These are phyloP conservation scores for Talpa occidentalis DNA, from an alignment of 2,113 vertebrate genomes.

Conservation along the genomic window DNA sequence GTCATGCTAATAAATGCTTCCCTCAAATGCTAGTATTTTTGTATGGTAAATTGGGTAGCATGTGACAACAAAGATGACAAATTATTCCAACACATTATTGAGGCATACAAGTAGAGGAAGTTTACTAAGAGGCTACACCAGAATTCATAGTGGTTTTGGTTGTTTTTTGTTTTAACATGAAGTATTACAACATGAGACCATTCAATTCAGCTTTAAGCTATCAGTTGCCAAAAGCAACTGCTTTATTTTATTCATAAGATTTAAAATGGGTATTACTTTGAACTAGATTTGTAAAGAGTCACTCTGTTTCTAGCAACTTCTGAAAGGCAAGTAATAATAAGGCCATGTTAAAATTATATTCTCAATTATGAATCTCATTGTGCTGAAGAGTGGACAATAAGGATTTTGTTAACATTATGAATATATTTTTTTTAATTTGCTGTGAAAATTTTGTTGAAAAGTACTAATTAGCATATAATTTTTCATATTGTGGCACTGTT, in stretches of 20 bases:
- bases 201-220: slow-evolving; percentile 29
- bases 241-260: background rate
- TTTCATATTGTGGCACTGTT: background rate
- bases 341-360: background rate
- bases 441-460: background rate
- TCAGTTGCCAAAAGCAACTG: background rate
- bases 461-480: background rate
- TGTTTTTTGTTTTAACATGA: background rate
- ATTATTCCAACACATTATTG: background rate
- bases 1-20: slow-evolving; percentile 25
- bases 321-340: background rate
- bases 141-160: background rate
- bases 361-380: background rate
- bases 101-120: background rate
- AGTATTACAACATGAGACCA: background rate
- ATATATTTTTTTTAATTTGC: background rate
- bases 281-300: background rate
- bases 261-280: background rate
- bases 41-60: background rate
- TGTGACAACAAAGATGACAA: slow-evolving; percentile 4
- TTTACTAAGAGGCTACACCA: background rate
- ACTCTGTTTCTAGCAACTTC: background rate
- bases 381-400: background rate
- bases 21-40: background rate
- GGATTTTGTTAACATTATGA: background rate